Base-by-base conservation (phyloP, 2,888 invertebrate genomes). In the Ophonus ardosiacus region DNA sequence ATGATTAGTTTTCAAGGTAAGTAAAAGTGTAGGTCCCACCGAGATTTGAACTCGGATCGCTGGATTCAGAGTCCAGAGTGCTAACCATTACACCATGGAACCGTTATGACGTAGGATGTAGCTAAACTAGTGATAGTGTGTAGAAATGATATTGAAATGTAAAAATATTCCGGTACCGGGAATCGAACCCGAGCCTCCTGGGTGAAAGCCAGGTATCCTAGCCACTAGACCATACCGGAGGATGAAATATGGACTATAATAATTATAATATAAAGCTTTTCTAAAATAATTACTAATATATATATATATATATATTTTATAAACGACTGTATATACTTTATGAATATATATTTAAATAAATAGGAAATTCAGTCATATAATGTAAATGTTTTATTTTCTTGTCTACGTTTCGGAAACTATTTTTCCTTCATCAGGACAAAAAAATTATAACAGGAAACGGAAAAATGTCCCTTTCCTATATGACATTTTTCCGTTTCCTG, bases 171-270 rank as follows among this genome's bases (percentile, higher is more conserved):
- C 93, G 93, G 93, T 94, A 93, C 93, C 94, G 94, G 94, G 94
- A 94, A 94, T 94, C 94, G 94, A 94, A 94, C 94, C 94, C 94
- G 94, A 94, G 94, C 94, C 94, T 94, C 94, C 94, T 94, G 94
- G 94, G 93, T 94, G 94, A 94, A 93, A 94, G 94, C 94, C 94
- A 94, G 94, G 93, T 94, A 94, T 94, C 94, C 93, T 94, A 94
- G 93, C 94, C 94, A 94, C 94, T 94, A 94, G 93, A 94, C 93
- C 93, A 93, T 93, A 93, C 93, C 93, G 93, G 93, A 93, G 24
- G 59, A 59, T 59, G 59, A 15, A 59, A 17, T 1, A 10, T 51
- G 0, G 8, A 2, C 43, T 5, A 2, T 13, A 8, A 51, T 51
- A 51, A 10, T 51, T 4, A 0, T 10, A 51, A 51, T 13, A 10